Base-by-base conservation (phyloP, 2,113 vertebrate species). In the Poecile atricapillus region DNA sequence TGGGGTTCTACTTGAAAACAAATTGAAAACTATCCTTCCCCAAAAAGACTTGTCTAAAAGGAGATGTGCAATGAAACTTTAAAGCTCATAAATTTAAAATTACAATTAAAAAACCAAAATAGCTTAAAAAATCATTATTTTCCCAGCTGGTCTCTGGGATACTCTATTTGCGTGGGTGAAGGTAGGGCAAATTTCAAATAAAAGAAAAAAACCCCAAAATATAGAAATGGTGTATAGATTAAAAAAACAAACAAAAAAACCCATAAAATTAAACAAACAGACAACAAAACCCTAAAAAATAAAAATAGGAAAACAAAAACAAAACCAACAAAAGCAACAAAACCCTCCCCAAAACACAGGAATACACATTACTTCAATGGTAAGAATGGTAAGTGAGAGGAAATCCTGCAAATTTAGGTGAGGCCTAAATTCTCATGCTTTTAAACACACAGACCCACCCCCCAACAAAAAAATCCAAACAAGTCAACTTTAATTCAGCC, bases 101-200 rank as follows among this genome's bases (percentile, higher is more conserved):
- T 18, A 3, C 80, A 50, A 10, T 62, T 28, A 30, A 14, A 25
- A 77, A 30, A 15, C 7, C 35, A 39, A 39, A 28, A 20, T 6
- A 63, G 27, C 2, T 21, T 2, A 41, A 41, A 62, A 63, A 30
- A 20, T 7, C 27, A 21, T 60, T 52, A 41, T 67, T 88, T 58
- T 59, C 23, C 8, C 3, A 73, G 9, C 17, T 86, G 21, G 10
- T 90, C 44, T 79, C 33, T 75, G 19, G 8, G 27, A 7, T 53
- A 16, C 10, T 39, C 7, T 65, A 1, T 43, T 67, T 90, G 8
- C 0, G 1, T 43, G 23, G 13, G 7, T 7, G 1, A 3, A 77
- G 2, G 5, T 53, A 58, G 37, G 13, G 30, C 10, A 71, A 16
- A 19, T 89, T 67, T 76, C 17, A 46, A 76, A 50, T 39, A 41